Conservation (phyloP, 2,797 vertebrate genomes). For the Harpagifer antarcticus region DNA sequence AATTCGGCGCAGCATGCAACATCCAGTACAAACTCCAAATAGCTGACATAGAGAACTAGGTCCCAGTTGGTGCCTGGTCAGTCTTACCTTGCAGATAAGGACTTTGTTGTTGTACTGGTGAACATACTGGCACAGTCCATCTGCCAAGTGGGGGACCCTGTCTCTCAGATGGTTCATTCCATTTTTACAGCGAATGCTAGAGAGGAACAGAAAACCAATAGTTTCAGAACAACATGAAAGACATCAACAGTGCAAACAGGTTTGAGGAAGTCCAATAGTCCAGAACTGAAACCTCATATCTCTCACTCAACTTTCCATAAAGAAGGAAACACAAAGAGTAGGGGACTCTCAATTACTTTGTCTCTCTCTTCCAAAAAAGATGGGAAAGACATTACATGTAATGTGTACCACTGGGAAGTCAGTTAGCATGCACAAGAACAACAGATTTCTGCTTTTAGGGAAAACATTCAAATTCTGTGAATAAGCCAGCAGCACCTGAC, state of each 20-base stretch:
- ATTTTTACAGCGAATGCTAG: constrained; percentile 87
- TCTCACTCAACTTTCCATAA: constrained; percentile 1
- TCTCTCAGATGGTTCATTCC: constrained; percentile 89
- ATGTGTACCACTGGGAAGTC: constrained; percentile 5
- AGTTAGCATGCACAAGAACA: constrained; percentile 19
- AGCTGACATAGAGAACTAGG: neutral
- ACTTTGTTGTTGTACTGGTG: constrained; percentile 91
- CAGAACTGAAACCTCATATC: too few species aligned
- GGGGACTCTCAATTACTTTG: neutral
- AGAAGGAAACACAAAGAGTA: neutral
- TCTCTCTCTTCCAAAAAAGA: constrained; percentile 4
- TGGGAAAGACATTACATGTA: constrained; percentile 34
- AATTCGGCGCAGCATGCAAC: too few species aligned
- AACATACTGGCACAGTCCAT: constrained; percentile 86
- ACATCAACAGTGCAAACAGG: neutral
- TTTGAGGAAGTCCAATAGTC: neutral
- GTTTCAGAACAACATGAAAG: neutral
- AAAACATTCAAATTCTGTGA: constrained; percentile 7
- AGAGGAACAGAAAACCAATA: constrained; percentile 3
- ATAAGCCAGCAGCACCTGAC: constrained; percentile 10
- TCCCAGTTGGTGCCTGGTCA: too few species aligned
- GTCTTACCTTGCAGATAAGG: constrained; percentile 87
- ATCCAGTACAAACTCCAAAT: neutral
- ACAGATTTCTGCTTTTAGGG: constrained; percentile 10
- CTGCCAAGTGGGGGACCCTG: constrained; percentile 79